Conservation (phyloP, 1,140 invertebrate species). For the Drosophila funebris region DNA sequence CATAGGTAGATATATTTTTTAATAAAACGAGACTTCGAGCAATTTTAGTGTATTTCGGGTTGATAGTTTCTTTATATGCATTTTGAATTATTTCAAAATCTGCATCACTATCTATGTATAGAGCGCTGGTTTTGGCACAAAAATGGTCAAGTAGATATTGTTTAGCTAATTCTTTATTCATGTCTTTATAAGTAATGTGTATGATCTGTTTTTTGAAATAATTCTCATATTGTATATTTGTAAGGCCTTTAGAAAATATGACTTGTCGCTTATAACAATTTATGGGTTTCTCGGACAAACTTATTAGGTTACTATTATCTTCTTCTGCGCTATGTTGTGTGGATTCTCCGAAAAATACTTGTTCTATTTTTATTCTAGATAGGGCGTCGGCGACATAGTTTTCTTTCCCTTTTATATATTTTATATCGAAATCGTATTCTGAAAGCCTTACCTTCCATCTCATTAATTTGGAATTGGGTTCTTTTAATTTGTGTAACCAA, state of each 20-base stretch:
- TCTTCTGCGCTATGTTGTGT: slow-evolving; percentile 3
- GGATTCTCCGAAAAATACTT: not conserved
- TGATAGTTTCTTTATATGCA: not conserved
- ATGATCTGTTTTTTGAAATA: no score
- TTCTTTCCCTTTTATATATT: slow-evolving; percentile 17
- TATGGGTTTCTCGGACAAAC: not conserved
- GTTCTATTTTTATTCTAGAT: slow-evolving; percentile 3
- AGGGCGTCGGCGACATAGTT: not conserved
- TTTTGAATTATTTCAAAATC: slow-evolving; percentile 21
- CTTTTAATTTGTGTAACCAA: slow-evolving; percentile 16
- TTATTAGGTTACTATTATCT: not conserved
- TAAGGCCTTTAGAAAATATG: not conserved
- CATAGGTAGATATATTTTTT: slow-evolving; percentile 18
- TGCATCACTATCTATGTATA: not conserved
- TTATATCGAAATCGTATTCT: slow-evolving; percentile 17
- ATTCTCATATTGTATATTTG: not conserved
- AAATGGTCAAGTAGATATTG: not conserved
- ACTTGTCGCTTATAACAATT: not conserved
- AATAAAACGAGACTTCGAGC: slow-evolving; percentile 10
- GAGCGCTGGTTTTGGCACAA: not conserved
- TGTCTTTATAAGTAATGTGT: not conserved
- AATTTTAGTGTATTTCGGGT: slow-evolving; percentile 24
- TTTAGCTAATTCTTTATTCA: not conserved
- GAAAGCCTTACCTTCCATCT: slow-evolving; percentile 13
- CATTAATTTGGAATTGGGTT: slow-evolving; percentile 12